Evolutionary conservation across 2,113 vertebrate genomes (phyloP).

Genomic region (Tragelaphus imberbis): DNA sequence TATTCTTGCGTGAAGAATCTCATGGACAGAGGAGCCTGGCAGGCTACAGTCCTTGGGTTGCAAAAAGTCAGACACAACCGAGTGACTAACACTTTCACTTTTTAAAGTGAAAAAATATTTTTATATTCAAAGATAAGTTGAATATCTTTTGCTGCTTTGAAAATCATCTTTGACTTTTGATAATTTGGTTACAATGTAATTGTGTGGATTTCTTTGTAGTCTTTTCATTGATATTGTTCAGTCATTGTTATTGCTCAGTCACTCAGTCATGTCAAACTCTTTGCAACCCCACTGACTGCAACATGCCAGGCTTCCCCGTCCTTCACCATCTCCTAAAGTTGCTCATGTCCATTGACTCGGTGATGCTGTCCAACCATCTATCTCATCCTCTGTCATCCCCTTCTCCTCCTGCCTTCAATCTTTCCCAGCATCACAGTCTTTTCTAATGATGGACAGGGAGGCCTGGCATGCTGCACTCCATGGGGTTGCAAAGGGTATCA

Average conservation of each 20-base stretch:
- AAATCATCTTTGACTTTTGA: background rate
- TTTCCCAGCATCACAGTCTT: background rate
- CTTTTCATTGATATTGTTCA: background rate
- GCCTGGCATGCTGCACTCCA: background rate
- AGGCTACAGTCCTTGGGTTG: rapidly evolving
- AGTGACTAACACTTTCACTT: background rate
- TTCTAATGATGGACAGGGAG: background rate
- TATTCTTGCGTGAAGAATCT: background rate
- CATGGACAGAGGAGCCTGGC: background rate
- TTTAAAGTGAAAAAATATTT: too few species aligned
- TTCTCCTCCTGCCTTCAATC: background rate
- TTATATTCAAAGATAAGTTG: too few species aligned
- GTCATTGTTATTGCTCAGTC: background rate
- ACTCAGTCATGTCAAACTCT: background rate
- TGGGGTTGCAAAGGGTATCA: background rate
- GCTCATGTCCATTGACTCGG: background rate
- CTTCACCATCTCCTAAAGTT: background rate
- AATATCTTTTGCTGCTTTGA: background rate
- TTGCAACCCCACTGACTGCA: background rate
- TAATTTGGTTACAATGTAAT: rapidly evolving
- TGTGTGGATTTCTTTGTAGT: background rate
- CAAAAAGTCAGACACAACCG: background rate
- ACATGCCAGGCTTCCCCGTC: background rate
- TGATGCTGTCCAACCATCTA: background rate
- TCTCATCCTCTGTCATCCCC: background rate